phyloP scores from a whole-genome alignment of 2,113 vertebrate genomes.

The Apodemus sylvaticus region DNA sequence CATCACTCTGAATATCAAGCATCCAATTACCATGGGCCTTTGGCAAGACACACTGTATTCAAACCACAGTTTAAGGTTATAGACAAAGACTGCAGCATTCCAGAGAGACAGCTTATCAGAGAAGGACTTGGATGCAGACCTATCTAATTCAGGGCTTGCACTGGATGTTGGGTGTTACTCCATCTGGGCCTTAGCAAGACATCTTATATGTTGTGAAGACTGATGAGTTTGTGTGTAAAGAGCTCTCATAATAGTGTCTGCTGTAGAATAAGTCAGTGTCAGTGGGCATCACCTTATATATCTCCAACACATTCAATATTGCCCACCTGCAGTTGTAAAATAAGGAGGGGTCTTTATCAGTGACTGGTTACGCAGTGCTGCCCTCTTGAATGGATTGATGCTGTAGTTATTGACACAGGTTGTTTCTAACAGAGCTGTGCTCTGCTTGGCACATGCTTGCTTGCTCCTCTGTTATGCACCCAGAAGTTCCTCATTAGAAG shows the following conservation, averaged over 20 bases:
- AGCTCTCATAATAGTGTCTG: neutral
- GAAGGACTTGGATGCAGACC: neutral
- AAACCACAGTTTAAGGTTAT: neutral
- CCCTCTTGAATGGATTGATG: neutral
- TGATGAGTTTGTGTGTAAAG: neutral
- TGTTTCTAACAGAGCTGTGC: neutral
- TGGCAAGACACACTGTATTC: neutral
- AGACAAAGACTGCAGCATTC: neutral
- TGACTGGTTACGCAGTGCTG: neutral
- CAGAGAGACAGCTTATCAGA: neutral
- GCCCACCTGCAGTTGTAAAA: neutral
- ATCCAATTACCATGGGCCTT: neutral
- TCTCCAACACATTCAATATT: neutral
- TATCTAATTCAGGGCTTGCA: neutral
- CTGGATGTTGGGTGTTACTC: neutral
- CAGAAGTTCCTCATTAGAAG: neutral
- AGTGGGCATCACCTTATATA: neutral
- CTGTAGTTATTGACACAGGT: accelerated
- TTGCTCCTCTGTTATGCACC: neutral
- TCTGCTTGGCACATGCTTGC: neutral
- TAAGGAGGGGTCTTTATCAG: neutral
- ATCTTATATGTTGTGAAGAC: neutral
- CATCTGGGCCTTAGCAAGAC: neutral
- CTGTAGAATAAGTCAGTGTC: neutral
- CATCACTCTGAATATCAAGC: neutral